Conservation (phyloP, 2,888 invertebrate genomes). For the Orthosia gothica region DNA sequence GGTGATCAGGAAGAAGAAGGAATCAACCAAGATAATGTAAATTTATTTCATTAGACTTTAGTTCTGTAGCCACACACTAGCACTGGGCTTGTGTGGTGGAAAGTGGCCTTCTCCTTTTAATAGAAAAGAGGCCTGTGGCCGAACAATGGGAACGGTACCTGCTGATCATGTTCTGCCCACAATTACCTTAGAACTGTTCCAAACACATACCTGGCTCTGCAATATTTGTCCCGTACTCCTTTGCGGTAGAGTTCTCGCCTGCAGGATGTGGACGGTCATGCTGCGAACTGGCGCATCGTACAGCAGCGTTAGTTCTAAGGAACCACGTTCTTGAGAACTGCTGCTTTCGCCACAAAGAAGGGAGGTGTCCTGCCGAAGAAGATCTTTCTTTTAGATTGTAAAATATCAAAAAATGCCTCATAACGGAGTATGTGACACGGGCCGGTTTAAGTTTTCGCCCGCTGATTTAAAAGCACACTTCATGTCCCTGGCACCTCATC, state of each 20-base stretch:
- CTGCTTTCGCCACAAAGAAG: constrained; percentile 89
- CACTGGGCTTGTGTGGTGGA: too few relatives aligned
- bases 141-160: too few relatives aligned
- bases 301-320: constrained; percentile 96
- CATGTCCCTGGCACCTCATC: background rate
- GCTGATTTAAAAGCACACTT: background rate
- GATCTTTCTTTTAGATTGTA: background rate
- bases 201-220: constrained; percentile 82
- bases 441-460: background rate
- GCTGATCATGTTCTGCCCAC: too few relatives aligned
- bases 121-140: too few relatives aligned
- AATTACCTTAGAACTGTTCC: too few relatives aligned
- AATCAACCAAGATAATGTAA: too few relatives aligned
- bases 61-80: too few relatives aligned
- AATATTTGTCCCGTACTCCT: constrained; percentile 86
- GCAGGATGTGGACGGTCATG: constrained; percentile 98
- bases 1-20: too few relatives aligned
- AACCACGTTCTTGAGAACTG: constrained; percentile 92
- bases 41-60: too few relatives aligned
- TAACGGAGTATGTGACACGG: background rate
- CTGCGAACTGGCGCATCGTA: constrained; percentile 98
- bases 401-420: background rate
- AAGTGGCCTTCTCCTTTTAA: too few relatives aligned
- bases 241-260: constrained; percentile 95
- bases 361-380: constrained; percentile 86